These are phyloP conservation scores for Drosophila sordidula DNA, from an alignment of 2,888 invertebrate species.

Conservation along the genomic window DNA sequence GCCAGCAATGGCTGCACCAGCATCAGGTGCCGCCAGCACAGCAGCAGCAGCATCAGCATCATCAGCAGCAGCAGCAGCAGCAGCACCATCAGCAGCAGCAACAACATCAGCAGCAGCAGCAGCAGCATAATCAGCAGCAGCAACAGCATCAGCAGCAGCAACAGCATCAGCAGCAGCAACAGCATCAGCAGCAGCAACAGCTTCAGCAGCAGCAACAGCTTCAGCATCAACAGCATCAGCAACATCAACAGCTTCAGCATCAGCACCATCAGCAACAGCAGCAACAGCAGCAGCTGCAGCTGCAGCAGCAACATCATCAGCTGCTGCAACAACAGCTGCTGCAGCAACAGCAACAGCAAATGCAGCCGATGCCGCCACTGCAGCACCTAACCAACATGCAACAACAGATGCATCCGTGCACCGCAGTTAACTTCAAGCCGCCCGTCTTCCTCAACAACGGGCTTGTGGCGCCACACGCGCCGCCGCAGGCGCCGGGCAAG, in stretches of 20 bases:
- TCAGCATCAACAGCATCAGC: background rate
- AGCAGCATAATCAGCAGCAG: background rate
- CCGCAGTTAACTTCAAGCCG: slow-evolving; percentile 12
- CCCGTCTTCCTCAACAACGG: slow-evolving; percentile 4
- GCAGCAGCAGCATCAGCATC: background rate
- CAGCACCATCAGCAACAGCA: background rate
- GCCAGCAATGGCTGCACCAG: background rate
- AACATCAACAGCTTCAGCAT: background rate
- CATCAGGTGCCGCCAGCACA: no score
- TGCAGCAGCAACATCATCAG: background rate
- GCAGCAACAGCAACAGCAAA: background rate
- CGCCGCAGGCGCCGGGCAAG: slow-evolving; percentile 1
- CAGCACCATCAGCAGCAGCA: background rate
- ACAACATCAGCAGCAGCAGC: background rate
- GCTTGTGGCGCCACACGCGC: background rate
- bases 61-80: background rate
- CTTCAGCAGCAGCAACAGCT: background rate
- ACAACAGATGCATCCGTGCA: background rate
- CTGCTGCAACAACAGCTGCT: slow-evolving; percentile 5
- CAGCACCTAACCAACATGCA: background rate
- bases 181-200: background rate
- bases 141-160: background rate
- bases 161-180: slow-evolving; percentile 2
- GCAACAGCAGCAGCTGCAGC: background rate
- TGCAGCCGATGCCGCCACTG: background rate